Evolutionary conservation across 2,113 vertebrate genomes (phyloP), one percentile per base, ranked within the genome.

Genomic region (Protobothrops flavoviridis): DNA sequence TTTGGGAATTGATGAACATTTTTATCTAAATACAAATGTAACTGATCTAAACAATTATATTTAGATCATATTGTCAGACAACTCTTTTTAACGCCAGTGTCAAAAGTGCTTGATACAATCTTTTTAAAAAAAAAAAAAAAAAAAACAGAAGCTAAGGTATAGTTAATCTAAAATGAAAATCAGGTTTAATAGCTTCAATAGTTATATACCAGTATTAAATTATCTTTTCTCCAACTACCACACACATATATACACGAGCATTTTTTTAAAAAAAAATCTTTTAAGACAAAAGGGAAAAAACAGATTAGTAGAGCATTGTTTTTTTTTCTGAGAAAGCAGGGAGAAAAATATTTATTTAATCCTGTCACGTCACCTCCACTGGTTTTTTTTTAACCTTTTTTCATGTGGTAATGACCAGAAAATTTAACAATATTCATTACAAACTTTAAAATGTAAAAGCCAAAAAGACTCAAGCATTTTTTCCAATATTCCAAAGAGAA

Each of bases 401-500:
- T 92, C 69, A 96, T 93, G 90, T 93, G 93, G 64, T 94, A 93
- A 94, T 85, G 91, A 96, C 94, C 95, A 97, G 91, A 89, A 92
- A 95, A 94, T 74, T 93, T 95, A 96, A 96, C 92, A 96, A 94
- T 97, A 97, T 95, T 92, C 90, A 88, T 93, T 93, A 94, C 56
- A 94, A 96, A 94, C 61, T 92, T 94, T 90, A 95, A 95, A 97
- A 96, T 94, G 81, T 74, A 97, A 94, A 93, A 95, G 96, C 94
- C 96, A 97, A 94, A 95, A 5, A 97, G 97, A 94, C 93, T 95
- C 93, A 94, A 86, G 90, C 92, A 90, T 96, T 93, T 94, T 96
- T 93, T 96, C 95, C 94, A 96, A 96, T 98, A 97, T 97, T 98
- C 96, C 94, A 95, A 96, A 91, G 96, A 96, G 96, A 98, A 96